Conservation (phyloP, 1,140 invertebrate genomes). For the Drosophila simulans region DNA sequence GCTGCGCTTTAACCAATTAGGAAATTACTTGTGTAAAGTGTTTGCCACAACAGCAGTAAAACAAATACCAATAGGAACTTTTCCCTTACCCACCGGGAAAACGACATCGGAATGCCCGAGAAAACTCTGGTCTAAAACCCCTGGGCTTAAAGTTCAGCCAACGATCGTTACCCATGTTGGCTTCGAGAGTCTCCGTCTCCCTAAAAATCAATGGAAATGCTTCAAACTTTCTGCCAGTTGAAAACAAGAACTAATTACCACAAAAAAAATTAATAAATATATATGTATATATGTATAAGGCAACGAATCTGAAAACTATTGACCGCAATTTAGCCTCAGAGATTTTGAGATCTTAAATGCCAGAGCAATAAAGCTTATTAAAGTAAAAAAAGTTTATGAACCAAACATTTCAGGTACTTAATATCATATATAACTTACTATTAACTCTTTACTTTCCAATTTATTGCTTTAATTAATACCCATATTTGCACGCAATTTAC, state of each 20-base stretch:
- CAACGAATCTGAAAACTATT: conserved; percentile 15
- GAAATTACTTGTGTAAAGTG: conserved; percentile 71
- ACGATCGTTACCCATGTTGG: conserved; percentile 33
- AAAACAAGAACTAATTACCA: neutral
- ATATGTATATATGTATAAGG: neutral
- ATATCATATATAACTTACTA: neutral
- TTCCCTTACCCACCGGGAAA: conserved; percentile 16
- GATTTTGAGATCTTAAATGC: conserved; percentile 3
- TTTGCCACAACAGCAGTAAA: conserved; percentile 34
- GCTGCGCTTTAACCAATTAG: conserved; percentile 68
- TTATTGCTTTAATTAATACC: too few relatives aligned
- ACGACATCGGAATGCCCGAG: conserved; percentile 1
- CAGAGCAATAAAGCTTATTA: conserved; percentile 1
- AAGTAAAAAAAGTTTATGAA: conserved; percentile 16
- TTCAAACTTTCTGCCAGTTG: conserved; percentile 38
- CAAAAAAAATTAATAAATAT: neutral
- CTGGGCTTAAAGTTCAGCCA: conserved; percentile 29
- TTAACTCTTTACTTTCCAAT: too few relatives aligned
- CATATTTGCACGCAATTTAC: too few relatives aligned
- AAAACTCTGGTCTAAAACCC: conserved; percentile 4
- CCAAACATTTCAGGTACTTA: conserved; percentile 35
- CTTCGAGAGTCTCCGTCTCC: neutral
- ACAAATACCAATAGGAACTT: conserved; percentile 36
- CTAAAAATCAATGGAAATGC: conserved; percentile 46
- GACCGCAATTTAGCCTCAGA: neutral